Evolutionary conservation across 1,140 invertebrate species (phyloP).

Genomic region (Cotesia glomerata): DNA sequence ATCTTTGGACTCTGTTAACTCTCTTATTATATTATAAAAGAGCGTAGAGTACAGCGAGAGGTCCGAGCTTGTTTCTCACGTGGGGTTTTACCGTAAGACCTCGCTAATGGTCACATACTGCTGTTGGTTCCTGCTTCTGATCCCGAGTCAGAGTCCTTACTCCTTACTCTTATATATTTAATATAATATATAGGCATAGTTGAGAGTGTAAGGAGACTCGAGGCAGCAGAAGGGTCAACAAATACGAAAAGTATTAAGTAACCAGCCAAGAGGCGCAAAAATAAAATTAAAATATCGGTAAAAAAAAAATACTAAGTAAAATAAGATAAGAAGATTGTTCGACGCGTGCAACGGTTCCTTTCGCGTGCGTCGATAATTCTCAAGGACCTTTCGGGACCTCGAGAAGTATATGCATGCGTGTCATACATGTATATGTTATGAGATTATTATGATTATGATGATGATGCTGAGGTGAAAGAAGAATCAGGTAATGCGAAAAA

Average conservation of each 20-base stretch:
- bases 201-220: neutral
- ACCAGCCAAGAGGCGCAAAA: neutral
- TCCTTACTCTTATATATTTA: too few species aligned
- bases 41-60: neutral
- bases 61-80: conserved; percentile 3
- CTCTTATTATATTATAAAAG: neutral
- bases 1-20: neutral
- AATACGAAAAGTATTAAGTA: neutral
- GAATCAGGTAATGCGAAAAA: neutral
- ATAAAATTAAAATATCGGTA: neutral
- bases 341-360: conserved; percentile 2
- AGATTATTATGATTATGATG: too few species aligned
- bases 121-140: too few species aligned
- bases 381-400: conserved; percentile 2
- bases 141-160: neutral
- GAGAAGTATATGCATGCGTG: neutral
- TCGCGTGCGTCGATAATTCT: conserved; percentile 2
- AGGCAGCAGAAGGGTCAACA: neutral
- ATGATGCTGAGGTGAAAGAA: neutral
- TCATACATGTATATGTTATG: too few species aligned
- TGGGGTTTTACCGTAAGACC: conserved; percentile 2
- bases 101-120: neutral
- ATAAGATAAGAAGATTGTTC: neutral
- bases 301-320: neutral
- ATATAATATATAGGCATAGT: neutral